Percentiles rank a stretch among this genome's conserved stretches.
phyloP scores from a whole-genome alignment of 2,797 vertebrate genomes.

The Typhlichthys eigenmanni region DNA sequence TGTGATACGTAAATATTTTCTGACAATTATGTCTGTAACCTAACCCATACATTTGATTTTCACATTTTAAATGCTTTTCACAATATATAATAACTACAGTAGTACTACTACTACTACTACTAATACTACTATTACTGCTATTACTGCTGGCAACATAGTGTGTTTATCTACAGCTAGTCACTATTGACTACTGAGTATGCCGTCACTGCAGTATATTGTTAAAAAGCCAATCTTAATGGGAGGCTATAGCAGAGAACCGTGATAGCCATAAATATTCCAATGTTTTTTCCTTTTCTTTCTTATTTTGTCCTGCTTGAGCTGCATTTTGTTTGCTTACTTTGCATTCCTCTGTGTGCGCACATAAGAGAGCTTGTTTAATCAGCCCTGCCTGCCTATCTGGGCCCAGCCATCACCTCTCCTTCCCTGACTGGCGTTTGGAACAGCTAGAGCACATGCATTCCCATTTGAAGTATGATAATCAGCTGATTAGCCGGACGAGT shows the following conservation, averaged over 20 bases:
- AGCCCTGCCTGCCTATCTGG: constrained; percentile 62
- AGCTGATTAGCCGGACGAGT: constrained; percentile 99
- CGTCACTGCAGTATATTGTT: background rate
- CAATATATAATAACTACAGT: background rate
- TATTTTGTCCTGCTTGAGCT: constrained; percentile 59
- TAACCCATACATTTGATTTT: background rate
- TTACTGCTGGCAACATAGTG: no score
- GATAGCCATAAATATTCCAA: constrained; percentile 58
- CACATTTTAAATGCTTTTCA: background rate
- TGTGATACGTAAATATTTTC: background rate
- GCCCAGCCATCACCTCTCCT: constrained; percentile 57
- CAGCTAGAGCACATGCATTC: constrained; percentile 78
- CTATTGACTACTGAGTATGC: background rate
- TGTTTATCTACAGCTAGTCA: no score
- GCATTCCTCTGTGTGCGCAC: constrained; percentile 68
- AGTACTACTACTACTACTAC: no score
- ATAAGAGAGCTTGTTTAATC: constrained; percentile 68
- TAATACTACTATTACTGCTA: no score
- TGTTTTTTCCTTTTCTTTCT: constrained; percentile 49
- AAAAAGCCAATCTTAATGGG: no score
- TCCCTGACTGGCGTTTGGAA: constrained; percentile 78
- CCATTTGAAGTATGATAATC: constrained; percentile 99
- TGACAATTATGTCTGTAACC: constrained; percentile 2
- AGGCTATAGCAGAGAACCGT: constrained; percentile 25
- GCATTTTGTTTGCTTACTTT: constrained; percentile 72